Evolutionary conservation across 2,888 invertebrate species (phyloP), one percentile per base, ranked within the genome.

Genomic region (Nezara viridula): DNA sequence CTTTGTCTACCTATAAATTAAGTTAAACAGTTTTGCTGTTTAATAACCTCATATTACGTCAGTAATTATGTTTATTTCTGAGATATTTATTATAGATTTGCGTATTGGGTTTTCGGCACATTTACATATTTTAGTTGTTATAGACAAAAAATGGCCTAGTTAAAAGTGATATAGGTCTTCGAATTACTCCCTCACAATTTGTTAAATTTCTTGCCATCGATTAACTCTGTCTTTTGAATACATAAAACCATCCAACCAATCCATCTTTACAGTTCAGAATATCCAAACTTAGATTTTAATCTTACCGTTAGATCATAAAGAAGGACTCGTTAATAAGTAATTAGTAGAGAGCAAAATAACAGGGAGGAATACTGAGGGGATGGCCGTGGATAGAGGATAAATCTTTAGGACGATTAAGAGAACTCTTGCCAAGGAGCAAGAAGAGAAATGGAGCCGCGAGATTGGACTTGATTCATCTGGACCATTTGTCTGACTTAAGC

Each of bases 401-500:
- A 73, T 73, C 66, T 37, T 73, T 27, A 37, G 32, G 19, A 37
- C 66, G 66, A 73, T 73, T 73, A 73, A 73, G 66, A 73, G 66
- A 73, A 73, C 66, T 73, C 66, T 73, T 73, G 66, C 32, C 66
- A 73, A 73, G 66, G 66, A 73, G 9, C 32, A 19, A 73, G 66
- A 73, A 73, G 66, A 73, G 66, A 73, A 73, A 73, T 73, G 66
- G 66, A 73, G 66, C 66, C 66, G 19, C 32, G 66, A 32, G 66
- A 73, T 73, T 73, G 66, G 66, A 73, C 66, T 37, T 73, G 66
- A 73, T 73, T 73, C 66, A 73, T 73, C 66, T 73, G 32, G 66
- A 37, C 66, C 66, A 73, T 73, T 73, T 73, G 66, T 73, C 66
- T 37, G 66, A 73, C 66, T 73, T 73, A 73, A 73, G 66, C 66